Evolutionary conservation across 1,140 invertebrate species (phyloP), one percentile per base, ranked within the genome.

Genomic region (Cydia amplana): DNA sequence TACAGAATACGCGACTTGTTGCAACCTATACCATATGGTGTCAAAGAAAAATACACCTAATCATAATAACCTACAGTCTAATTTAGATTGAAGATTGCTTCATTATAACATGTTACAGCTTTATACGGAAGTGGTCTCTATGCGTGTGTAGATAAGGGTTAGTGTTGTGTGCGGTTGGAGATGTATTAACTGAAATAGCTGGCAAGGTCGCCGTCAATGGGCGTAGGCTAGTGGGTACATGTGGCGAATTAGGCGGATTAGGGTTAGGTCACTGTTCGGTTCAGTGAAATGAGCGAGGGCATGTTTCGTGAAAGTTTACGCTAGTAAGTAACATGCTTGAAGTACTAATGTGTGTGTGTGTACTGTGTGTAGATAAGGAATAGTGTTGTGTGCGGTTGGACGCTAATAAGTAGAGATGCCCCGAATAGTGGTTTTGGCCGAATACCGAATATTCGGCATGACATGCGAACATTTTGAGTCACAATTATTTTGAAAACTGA

Each of bases 151-250:
- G 0, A 40, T 36, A 70, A 18, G 32, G 65, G 18, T 36, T 18
- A 43, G 4, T 36, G 4, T 70, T 14, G 65, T 18, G 65, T 36
- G 65, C 1, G n/a, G 64, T 32, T 40, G 16, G 60, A 23, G 14
- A 32, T 36, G 65, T 40, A 10, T 70, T 67, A 46, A 64, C 65
- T 70, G 65, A 70, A 70, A 70, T 70, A 70, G 65, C 36, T 40
- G 64, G 32, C 65, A 70, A 70, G 65, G 65, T 70, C 64, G 63
- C 63, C 9, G 64, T 65, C 65, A 70, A 70, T 70, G 65, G 28
- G 32, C 65, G 65, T 70, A 70, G 65, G 20, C 55, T 1, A 36
- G 65, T 51, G 46, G 46, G 16, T n/a, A 36, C 28, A 36, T 70
- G 65, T 65, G 65, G 25, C 55, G 55, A 60, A 60, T 23, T 60